Conservation (phyloP, 2,797 vertebrate species). For the Girardinus metallicus region DNA sequence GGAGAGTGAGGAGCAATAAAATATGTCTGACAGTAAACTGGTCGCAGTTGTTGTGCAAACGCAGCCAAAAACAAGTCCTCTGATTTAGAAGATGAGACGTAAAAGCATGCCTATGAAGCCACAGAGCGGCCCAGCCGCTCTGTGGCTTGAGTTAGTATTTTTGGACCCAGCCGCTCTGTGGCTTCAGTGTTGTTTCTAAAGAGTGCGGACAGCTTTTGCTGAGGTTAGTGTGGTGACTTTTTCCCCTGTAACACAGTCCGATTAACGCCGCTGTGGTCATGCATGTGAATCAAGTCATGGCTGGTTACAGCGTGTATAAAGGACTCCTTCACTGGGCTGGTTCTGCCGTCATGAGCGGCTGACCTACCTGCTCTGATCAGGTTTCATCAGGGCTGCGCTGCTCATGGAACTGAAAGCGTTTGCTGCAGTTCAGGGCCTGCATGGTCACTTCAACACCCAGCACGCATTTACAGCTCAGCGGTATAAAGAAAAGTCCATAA, state of each 20-base stretch:
- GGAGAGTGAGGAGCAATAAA: background rate
- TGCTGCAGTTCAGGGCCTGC: slow-evolving; percentile 38
- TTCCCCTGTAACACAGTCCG: background rate
- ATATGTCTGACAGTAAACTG: background rate
- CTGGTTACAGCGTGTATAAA: slow-evolving; percentile 19
- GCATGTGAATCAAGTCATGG: slow-evolving; percentile 27
- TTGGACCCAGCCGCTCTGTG: too few relatives aligned
- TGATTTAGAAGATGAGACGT: background rate
- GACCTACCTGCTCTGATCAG: slow-evolving; percentile 66
- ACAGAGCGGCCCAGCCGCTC: background rate
- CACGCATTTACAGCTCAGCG: slow-evolving; percentile 8
- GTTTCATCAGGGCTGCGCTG: slow-evolving; percentile 53
- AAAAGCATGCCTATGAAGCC: background rate
- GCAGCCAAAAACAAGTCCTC: background rate
- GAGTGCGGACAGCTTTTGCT: background rate
- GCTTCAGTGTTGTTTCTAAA: background rate
- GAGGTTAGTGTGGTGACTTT: background rate
- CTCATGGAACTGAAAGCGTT: slow-evolving; percentile 48
- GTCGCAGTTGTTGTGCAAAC: background rate
- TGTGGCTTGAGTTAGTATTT: too few relatives aligned
- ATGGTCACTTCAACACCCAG: slow-evolving; percentile 15
- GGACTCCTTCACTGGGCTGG: slow-evolving; percentile 28
- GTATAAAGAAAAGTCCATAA: background rate
- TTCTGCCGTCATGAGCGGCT: slow-evolving; percentile 32
- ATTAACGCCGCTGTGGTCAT: slow-evolving; percentile 19